Evolutionary conservation across 2,113 vertebrate genomes (phyloP).

Genomic region (Psittacara wagleri): DNA sequence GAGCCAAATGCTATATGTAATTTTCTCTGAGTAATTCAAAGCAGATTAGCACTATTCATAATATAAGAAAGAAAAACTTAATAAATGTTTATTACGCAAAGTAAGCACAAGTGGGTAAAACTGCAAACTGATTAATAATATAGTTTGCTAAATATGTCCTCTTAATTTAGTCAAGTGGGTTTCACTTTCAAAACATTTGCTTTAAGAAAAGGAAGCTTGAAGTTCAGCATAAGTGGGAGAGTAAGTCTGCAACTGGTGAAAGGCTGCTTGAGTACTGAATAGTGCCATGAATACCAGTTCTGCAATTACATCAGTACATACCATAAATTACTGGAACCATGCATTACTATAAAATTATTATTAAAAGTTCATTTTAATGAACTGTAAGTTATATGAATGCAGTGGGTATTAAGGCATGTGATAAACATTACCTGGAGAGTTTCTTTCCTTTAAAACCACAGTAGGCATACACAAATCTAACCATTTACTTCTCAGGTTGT

Average conservation of each 20-base stretch:
- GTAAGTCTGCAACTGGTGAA: not conserved
- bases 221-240: not conserved
- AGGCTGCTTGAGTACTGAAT: not conserved
- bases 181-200: conserved; percentile 46
- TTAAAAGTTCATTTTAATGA: not conserved
- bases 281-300: not conserved
- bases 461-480: not conserved
- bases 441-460: not conserved
- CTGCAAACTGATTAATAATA: conserved; percentile 37
- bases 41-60: conserved; percentile 19
- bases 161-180: conserved; percentile 38
- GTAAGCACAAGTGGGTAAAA: conserved; percentile 40
- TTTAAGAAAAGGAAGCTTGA: not conserved
- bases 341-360: not conserved
- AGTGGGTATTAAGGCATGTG: not conserved
- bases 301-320: not conserved
- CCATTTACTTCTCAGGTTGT: accelerated
- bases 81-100: conserved; percentile 45
- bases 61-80: conserved; percentile 28
- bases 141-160: conserved; percentile 5
- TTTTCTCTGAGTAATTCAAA: conserved; percentile 23
- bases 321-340: not conserved
- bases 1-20: not conserved
- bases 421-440: not conserved
- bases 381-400: not conserved